Base-by-base conservation (phyloP, 2,797 vertebrate species). In the Paguma larvata region DNA sequence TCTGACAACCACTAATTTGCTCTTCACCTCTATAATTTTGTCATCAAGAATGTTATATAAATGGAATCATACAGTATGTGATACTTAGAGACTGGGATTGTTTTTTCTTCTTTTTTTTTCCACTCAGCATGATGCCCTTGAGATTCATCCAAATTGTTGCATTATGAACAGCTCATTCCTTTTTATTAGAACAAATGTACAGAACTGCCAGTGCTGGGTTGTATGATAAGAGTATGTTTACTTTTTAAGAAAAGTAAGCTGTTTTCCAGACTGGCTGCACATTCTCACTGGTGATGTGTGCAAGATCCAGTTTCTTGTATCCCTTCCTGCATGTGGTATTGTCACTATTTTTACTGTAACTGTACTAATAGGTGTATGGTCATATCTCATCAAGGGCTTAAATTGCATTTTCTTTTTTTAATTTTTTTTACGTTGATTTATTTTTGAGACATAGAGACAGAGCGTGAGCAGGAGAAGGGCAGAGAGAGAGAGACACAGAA, bases 11-110 rank as follows among this genome's bases (percentile, higher is more conserved):
- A 56, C 84, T 95, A 83, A 79, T 94, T 85, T 95, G 21, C 91
- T 88, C 30, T 89, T 34, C 13, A 18, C 67, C 67, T 96, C 85
- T 79, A 30, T 85, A 89, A 89, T 89, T 92, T 95, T 97, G 27
- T 95, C 65, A 97, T 90, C 77, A 68, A 84, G 46, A 87, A 85
- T 34, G 51, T 85, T 79, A 73, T 46, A 51, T 73, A 95, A 91
- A 96, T 85, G 56, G 78, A 75, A 78, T 96, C 51, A 67, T 68
- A 56, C 27, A 80, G 16, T 65, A 56, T 11, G 2, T 62, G 75
- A 82, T 87, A 32, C 77, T 92, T 95, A 72, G 51, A 93, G 30
- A 77, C 11, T 25, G 44, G 44, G 73, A 30, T 73, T 44, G 25
- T 44, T 73, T 13, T 16, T 51, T 59, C 56, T 59, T 23, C 10